These are phyloP conservation scores for Mythimna loreyi DNA, from an alignment of 2,888 invertebrate species.

Conservation along the genomic window DNA sequence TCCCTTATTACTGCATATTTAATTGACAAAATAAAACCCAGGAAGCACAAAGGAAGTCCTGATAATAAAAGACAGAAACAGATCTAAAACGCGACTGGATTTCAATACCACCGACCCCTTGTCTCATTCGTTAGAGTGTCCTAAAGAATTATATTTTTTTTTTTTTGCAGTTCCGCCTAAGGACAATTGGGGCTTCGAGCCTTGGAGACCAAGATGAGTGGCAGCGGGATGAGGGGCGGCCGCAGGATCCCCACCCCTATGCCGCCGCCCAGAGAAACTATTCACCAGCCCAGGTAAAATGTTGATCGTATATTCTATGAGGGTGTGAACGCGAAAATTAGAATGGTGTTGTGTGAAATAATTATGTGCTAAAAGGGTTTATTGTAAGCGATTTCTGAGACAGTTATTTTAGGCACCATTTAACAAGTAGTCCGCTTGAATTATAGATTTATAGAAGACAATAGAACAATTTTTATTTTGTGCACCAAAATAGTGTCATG, in stretches of 20 bases:
- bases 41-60: slow-evolving; percentile 39
- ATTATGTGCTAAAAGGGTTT: not conserved
- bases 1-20: slow-evolving; percentile 38
- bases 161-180: slow-evolving; percentile 73
- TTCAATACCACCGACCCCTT: slow-evolving; percentile 63
- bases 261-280: slow-evolving; percentile 81
- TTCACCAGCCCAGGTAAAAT: slow-evolving; percentile 68
- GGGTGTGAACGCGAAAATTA: slow-evolving; percentile 17
- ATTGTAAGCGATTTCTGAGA: not conserved
- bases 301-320: slow-evolving; percentile 20
- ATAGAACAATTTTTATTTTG: too few species aligned
- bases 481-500: too few species aligned
- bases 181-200: slow-evolving; percentile 68
- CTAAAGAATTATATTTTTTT: slow-evolving; percentile 67
- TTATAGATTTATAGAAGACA: not conserved
- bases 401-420: not conserved
- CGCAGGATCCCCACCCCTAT: slow-evolving; percentile 87
- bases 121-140: slow-evolving; percentile 75
- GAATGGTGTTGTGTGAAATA: slow-evolving; percentile 6
- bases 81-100: slow-evolving; percentile 48
- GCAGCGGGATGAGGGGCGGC: slow-evolving; percentile 78
- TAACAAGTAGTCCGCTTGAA: not conserved
- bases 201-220: slow-evolving; percentile 77
- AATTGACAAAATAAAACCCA: slow-evolving; percentile 58
- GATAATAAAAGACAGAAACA: slow-evolving; percentile 40